Conservation (phyloP, 2,797 vertebrate species). For the Echeneis naucrates region DNA sequence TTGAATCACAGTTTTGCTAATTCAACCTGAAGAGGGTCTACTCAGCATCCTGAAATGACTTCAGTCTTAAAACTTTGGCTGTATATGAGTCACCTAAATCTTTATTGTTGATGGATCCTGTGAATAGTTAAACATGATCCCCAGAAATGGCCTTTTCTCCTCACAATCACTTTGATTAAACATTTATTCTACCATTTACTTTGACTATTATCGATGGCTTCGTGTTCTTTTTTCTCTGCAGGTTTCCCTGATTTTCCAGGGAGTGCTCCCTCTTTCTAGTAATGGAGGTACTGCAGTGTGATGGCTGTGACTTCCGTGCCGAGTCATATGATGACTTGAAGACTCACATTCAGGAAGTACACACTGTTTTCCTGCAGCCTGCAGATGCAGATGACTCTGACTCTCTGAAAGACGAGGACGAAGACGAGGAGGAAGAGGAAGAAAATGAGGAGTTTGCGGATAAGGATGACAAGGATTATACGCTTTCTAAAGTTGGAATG, state of each 20-base stretch:
- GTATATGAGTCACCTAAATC: not conserved
- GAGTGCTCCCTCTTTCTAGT: conserved; percentile 78
- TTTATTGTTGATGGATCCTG: conserved; percentile 8
- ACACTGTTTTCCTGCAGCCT: conserved; percentile 97
- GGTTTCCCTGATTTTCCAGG: conserved; percentile 95
- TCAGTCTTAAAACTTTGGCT: conserved; percentile 4
- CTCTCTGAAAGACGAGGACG: conserved; percentile 90
- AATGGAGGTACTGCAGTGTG: conserved; percentile 99
- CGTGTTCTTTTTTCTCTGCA: conserved; percentile 53
- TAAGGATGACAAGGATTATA: conserved; percentile 73
- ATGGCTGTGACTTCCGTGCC: conserved; percentile 98
- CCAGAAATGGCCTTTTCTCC: conserved; percentile 5
- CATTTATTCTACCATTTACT: not conserved
- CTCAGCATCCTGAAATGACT: conserved; percentile 8
- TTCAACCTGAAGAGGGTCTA: not conserved
- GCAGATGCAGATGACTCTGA: conserved; percentile 93
- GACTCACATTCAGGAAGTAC: conserved; percentile 97
- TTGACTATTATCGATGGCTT: conserved; percentile 12
- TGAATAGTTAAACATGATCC: conserved; percentile 11
- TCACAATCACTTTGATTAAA: conserved; percentile 4
- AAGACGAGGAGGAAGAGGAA: conserved; percentile 82
- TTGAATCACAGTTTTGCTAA: conserved; percentile 9
- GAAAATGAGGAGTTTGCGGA: conserved; percentile 61
- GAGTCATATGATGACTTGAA: conserved; percentile 97
- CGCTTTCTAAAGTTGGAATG: conserved; percentile 74